These are phyloP conservation scores for Caenorhabditis doughertyi DNA, from an alignment of 2,888 invertebrate species.

Conservation along the genomic window DNA sequence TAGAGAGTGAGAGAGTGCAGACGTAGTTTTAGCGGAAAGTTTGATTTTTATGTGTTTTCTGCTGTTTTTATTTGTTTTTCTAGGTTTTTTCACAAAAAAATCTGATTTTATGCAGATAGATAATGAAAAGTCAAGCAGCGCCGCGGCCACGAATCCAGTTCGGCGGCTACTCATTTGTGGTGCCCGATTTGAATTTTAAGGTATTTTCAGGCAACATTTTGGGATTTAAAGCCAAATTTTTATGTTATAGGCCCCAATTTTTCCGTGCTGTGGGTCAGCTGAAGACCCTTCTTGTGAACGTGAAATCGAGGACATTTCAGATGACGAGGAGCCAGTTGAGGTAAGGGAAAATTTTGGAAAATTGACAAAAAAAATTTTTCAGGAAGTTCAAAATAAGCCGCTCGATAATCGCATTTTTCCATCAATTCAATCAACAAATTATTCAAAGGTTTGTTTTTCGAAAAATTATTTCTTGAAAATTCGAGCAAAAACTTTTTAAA, in stretches of 20 bases:
- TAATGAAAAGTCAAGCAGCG: background rate
- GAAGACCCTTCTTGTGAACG: conserved; percentile 18
- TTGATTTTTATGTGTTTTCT: no score
- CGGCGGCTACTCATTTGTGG: conserved; percentile 38
- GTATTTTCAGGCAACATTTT: background rate
- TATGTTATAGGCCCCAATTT: conserved; percentile 53
- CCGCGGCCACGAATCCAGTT: conserved; percentile 9
- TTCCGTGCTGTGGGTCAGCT: conserved; percentile 35
- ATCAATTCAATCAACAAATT: no score
- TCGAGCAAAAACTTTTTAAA: no score
- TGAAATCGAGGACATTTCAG: background rate
- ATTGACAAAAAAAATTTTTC: background rate
- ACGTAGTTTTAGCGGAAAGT: no score
- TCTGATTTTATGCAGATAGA: no score
- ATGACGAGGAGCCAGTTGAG: background rate
- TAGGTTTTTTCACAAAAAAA: no score
- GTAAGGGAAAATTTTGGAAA: background rate
- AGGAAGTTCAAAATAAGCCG: no score
- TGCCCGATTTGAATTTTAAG: conserved; percentile 61
- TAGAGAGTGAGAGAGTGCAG: no score
- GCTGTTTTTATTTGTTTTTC: no score
- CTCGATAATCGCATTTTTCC: no score
- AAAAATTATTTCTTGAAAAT: no score
- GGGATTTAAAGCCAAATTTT: background rate
- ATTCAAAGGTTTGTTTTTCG: no score